phyloP scores from a whole-genome alignment of 2,113 vertebrate species.

The Cacatua alba region DNA sequence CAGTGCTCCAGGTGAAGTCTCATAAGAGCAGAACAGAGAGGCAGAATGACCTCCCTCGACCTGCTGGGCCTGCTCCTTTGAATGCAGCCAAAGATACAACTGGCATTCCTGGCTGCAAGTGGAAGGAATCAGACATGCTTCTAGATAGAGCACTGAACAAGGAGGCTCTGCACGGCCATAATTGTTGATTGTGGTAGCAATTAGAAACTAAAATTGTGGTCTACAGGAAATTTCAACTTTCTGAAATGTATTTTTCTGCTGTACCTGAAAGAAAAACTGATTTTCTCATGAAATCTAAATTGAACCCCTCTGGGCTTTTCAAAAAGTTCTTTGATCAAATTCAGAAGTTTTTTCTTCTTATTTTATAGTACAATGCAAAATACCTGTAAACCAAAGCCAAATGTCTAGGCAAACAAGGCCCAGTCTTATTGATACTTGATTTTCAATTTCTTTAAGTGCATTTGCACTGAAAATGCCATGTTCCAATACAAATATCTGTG shows the following conservation, averaged over 20 bases:
- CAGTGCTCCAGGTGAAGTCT: background rate
- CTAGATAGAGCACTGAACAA: background rate
- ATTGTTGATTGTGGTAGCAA: background rate
- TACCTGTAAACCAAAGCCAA: background rate
- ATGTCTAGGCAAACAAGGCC: background rate
- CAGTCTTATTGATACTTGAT: background rate
- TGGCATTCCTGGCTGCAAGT: background rate
- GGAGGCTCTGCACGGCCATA: background rate
- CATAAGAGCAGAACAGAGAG: background rate
- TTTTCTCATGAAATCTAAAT: background rate
- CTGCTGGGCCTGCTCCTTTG: background rate
- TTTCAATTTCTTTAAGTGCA: background rate
- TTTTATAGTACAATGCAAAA: background rate
- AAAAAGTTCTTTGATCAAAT: background rate
- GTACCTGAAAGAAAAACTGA: background rate
- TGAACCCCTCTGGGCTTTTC: rapidly evolving
- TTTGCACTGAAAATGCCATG: background rate
- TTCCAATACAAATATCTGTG: background rate
- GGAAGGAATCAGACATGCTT: background rate
- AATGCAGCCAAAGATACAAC: background rate
- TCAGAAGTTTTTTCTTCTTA: background rate
- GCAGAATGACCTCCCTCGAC: background rate
- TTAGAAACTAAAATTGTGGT: background rate
- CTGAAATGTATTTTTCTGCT: background rate
- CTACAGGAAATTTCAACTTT: background rate